Evolutionary conservation across 2,113 vertebrate species (phyloP).

Genomic region (Apodemus speciosus): DNA sequence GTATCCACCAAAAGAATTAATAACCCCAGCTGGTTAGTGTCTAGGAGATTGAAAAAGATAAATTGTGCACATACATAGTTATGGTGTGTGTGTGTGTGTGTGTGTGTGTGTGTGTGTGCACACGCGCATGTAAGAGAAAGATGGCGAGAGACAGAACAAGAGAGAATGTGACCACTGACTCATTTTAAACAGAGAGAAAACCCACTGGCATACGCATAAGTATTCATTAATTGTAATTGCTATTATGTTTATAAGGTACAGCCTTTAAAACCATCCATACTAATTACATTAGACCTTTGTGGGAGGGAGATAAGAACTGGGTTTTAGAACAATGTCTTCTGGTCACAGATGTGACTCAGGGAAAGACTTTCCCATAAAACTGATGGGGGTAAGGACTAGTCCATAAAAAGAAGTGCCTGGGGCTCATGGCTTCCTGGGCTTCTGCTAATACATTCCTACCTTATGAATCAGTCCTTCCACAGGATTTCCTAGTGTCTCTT

Average conservation of each 20-base stretch:
- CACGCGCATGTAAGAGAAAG: neutral
- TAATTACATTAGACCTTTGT: neutral
- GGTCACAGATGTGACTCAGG: neutral
- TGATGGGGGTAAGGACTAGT: neutral
- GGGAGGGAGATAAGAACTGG: neutral
- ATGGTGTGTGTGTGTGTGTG: neutral
- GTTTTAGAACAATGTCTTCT: neutral
- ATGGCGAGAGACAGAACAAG: neutral
- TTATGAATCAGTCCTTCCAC: neutral
- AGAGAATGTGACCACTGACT: neutral
- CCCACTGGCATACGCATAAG: neutral
- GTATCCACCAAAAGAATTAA: slow-evolving; percentile 20
- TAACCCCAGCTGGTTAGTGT: neutral
- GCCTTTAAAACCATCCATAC: neutral
- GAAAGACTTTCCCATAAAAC: neutral
- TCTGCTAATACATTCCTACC: neutral
- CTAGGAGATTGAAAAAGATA: slow-evolving; percentile 48
- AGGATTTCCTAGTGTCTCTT: neutral
- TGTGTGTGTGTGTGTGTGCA: neutral
- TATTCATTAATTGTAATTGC: neutral
- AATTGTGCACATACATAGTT: neutral
- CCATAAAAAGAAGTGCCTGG: neutral
- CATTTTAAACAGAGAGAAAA: neutral
- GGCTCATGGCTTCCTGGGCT: neutral
- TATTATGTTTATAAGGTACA: slow-evolving; percentile 13